phyloP scores from a whole-genome alignment of 1,140 invertebrate species.

The Spodoptera litura region DNA sequence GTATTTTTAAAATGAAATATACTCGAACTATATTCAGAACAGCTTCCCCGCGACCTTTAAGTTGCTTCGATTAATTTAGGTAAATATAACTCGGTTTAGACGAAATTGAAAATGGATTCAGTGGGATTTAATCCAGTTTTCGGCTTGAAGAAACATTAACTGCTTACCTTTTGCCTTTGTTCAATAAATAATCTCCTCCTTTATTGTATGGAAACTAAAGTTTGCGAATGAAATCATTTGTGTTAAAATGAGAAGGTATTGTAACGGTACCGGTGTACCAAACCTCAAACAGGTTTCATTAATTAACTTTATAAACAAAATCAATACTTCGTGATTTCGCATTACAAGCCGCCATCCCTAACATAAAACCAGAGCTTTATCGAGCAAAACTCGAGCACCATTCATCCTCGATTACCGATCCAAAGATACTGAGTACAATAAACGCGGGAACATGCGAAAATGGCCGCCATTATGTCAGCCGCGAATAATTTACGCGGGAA shows the following conservation, averaged over 20 bases:
- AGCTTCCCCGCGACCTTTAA: background rate
- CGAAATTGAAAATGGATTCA: background rate
- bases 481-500: conserved; percentile 17
- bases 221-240: too few species aligned
- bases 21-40: conserved; percentile 6
- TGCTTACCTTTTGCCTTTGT: too few species aligned
- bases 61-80: conserved; percentile 2
- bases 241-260: too few species aligned
- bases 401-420: conserved; percentile 20
- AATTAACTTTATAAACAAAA: too few species aligned
- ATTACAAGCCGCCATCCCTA: background rate
- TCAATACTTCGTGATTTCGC: background rate
- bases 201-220: too few species aligned
- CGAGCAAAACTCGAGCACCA: conserved; percentile 10
- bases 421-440: conserved; percentile 11
- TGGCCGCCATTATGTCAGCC: conserved; percentile 8
- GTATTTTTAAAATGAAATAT: conserved; percentile 3
- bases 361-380: background rate
- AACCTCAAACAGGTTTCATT: too few species aligned
- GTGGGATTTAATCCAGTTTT: too few species aligned
- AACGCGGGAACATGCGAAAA: conserved; percentile 22
- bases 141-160: too few species aligned
- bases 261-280: too few species aligned
- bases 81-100: background rate
- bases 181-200: too few species aligned